A percentile compares a stretch with the other conserved stretches of the same genome.
Evolutionary conservation across 1,140 invertebrate species (phyloP).

Genomic region (Pseudomyrmex concolor): DNA sequence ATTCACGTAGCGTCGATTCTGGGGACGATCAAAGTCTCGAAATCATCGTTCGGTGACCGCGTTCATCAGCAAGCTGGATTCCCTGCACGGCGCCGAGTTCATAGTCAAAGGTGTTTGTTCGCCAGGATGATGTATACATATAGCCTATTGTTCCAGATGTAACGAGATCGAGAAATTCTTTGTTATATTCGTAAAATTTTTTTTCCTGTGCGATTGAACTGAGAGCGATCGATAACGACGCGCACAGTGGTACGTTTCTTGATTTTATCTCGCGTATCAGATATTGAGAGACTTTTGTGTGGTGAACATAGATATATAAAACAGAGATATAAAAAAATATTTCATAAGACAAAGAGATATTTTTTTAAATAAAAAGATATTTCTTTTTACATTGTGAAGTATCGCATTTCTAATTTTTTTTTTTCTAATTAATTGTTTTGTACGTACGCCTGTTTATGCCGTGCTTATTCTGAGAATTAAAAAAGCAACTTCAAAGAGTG

Average conservation of each 20-base stretch:
- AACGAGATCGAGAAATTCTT: conserved; percentile 14
- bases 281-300: neutral
- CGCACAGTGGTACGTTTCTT: conserved; percentile 21
- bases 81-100: conserved; percentile 7
- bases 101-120: conserved; percentile 44
- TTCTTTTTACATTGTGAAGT: no score
- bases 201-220: conserved; percentile 11
- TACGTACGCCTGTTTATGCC: no score
- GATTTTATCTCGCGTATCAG: neutral
- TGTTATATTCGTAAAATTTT: conserved; percentile 16
- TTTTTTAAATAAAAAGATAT: no score
- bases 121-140: conserved; percentile 59
- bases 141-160: conserved; percentile 7
- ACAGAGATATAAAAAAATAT: neutral
- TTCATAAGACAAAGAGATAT: no score
- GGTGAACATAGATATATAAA: no score
- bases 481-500: no score
- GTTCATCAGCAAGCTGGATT: conserved; percentile 60
- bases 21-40: conserved; percentile 33
- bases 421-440: no score
- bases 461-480: no score
- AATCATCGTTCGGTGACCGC: conserved; percentile 27
- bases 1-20: neutral
- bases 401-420: no score
- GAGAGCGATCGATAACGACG: conserved; percentile 12